Conservation (phyloP, 1,140 invertebrate genomes). For the Aphis gossypii region DNA sequence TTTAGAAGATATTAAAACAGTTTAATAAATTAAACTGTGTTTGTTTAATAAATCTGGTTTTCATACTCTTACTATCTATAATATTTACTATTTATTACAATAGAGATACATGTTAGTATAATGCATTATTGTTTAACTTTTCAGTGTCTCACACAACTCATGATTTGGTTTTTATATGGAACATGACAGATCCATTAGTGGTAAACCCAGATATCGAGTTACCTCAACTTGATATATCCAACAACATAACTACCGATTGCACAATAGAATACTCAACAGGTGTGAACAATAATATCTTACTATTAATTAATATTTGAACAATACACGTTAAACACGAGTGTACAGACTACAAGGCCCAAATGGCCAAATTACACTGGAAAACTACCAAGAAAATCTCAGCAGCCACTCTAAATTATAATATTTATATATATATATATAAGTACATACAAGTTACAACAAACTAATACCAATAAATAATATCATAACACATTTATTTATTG, state of each 20-base stretch:
- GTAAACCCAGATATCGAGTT: slow-evolving; percentile 86
- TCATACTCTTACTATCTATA: background rate
- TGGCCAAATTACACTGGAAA: background rate
- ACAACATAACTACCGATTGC: slow-evolving; percentile 86
- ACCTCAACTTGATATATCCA: slow-evolving; percentile 85
- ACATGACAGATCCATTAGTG: slow-evolving; percentile 84
- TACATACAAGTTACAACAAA: too few relatives aligned
- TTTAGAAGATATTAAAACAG: too few relatives aligned
- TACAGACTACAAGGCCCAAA: background rate
- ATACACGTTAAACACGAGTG: background rate
- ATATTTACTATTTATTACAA: background rate
- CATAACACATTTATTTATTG: too few relatives aligned
- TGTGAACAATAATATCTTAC: slow-evolving; percentile 62
- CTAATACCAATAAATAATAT: too few relatives aligned
- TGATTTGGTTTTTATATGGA: slow-evolving; percentile 87
- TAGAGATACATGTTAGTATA: background rate
- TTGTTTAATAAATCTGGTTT: background rate
- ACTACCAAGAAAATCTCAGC: background rate
- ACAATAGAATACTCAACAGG: slow-evolving; percentile 88
- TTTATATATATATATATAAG: too few relatives aligned
- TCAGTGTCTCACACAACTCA: slow-evolving; percentile 84
- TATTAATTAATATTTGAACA: background rate
- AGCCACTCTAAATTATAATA: too few relatives aligned
- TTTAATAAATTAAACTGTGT: background rate
- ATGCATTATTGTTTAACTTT: slow-evolving; percentile 58